These are phyloP conservation scores for Drosophila serrata DNA, from an alignment of 1,140 invertebrate genomes.

Conservation along the genomic window DNA sequence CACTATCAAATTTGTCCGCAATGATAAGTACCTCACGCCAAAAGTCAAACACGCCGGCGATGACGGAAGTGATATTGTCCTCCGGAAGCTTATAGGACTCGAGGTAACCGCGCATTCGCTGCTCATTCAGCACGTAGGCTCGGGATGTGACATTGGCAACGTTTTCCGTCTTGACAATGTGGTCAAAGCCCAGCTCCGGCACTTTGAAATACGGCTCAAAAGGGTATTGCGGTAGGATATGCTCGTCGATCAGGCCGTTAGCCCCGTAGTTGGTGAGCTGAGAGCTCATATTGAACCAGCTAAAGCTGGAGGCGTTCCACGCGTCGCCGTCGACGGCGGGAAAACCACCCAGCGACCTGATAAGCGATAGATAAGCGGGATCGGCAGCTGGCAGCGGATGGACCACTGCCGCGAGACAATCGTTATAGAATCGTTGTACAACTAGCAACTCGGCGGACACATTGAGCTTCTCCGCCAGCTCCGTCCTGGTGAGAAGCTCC, in stretches of 20 bases:
- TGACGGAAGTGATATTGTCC: slow-evolving; percentile 41
- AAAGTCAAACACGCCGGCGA: slow-evolving; percentile 65
- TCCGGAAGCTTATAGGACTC: slow-evolving; percentile 50
- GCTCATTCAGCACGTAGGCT: slow-evolving; percentile 63
- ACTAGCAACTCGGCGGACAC: slow-evolving; percentile 57
- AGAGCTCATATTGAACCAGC: slow-evolving; percentile 82
- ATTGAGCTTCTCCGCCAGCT: slow-evolving; percentile 48
- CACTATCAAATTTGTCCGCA: slow-evolving; percentile 52
- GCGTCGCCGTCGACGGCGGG: slow-evolving; percentile 67
- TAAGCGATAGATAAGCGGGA: slow-evolving; percentile 74
- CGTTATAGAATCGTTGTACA: slow-evolving; percentile 71
- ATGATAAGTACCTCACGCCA: slow-evolving; percentile 60
- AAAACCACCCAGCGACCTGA: slow-evolving; percentile 76
- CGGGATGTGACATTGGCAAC: slow-evolving; percentile 55
- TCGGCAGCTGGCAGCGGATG: slow-evolving; percentile 61
- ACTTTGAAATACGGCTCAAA: slow-evolving; percentile 70
- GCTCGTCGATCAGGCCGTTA: slow-evolving; percentile 54
- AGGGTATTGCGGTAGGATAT: slow-evolving; percentile 58
- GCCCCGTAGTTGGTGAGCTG: slow-evolving; percentile 69
- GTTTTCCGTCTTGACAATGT: slow-evolving; percentile 69
- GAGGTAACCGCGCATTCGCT: slow-evolving; percentile 65
- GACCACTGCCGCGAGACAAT: slow-evolving; percentile 58
- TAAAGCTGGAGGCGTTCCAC: slow-evolving; percentile 66
- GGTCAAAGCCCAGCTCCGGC: slow-evolving; percentile 76
- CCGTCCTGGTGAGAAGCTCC: slow-evolving; percentile 37